A percentile compares a stretch with the other conserved stretches of the same genome.
Evolutionary conservation across 2,113 vertebrate species (phyloP).

Genomic region (Leucopsar rothschildi): DNA sequence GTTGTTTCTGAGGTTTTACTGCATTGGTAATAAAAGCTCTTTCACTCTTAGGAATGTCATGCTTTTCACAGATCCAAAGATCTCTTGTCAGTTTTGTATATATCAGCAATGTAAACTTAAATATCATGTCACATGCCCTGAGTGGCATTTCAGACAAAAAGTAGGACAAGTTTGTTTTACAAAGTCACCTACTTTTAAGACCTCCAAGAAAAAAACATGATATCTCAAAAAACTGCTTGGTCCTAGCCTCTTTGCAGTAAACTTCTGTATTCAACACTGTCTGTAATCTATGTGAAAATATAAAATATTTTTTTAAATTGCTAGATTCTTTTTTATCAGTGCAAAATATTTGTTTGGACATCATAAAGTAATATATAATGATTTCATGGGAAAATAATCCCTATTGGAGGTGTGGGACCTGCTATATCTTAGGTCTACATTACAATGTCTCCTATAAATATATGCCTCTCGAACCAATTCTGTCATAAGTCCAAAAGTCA

Average conservation of each 20-base stretch:
- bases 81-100: background rate
- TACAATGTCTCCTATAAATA: background rate
- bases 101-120: background rate
- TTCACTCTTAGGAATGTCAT: background rate
- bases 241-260: background rate
- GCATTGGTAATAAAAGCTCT: background rate
- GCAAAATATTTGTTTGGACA: background rate
- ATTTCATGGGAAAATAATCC: background rate
- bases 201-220: background rate
- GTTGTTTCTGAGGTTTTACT: background rate
- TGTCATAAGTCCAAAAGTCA: constrained; percentile 9
- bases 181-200: background rate
- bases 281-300: background rate
- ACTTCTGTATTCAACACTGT: background rate
- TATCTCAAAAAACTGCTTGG: background rate
- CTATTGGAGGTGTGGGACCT: background rate
- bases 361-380: background rate
- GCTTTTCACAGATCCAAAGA: background rate
- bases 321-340: fast-evolving
- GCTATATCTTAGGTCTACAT: background rate
- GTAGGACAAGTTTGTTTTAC: too few species aligned
- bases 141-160: background rate
- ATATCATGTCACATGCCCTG: background rate
- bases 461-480: background rate
- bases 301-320: background rate